Conservation (phyloP, 2,888 invertebrate species). For the Xestia sexstrigata region DNA sequence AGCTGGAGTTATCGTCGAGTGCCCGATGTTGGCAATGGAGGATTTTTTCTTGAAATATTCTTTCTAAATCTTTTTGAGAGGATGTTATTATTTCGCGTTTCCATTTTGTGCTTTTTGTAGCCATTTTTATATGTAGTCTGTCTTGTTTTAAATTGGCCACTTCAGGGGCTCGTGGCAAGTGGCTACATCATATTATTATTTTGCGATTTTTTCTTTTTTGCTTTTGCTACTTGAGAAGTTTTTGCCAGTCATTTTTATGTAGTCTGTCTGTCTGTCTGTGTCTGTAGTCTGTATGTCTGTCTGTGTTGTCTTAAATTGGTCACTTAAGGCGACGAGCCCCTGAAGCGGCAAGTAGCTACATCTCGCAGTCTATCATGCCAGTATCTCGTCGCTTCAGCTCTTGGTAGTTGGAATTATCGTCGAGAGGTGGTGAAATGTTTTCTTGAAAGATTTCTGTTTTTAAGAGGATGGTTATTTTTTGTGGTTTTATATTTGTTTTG, state of each 20-base stretch:
- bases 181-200: background rate
- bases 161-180: background rate
- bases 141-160: background rate
- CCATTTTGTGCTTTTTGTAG: background rate
- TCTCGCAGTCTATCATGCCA: slow-evolving; percentile 13
- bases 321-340: too few species aligned
- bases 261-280: too few species aligned
- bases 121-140: background rate
- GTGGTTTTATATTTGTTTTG: background rate
- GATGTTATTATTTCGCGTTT: background rate
- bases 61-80: slow-evolving; percentile 9
- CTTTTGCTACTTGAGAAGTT: background rate
- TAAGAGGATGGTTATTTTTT: background rate
- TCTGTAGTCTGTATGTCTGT: too few species aligned
- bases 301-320: too few species aligned
- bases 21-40: slow-evolving; percentile 31
- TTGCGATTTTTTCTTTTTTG: too few species aligned
- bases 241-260: background rate
- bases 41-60: slow-evolving; percentile 25
- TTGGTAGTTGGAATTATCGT: slow-evolving; percentile 25
- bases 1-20: slow-evolving; percentile 39
- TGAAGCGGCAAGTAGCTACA: too few species aligned
- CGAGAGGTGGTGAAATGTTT: slow-evolving; percentile 22
- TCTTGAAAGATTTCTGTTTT: slow-evolving; percentile 9
- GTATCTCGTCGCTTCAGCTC: slow-evolving; percentile 12